These are phyloP conservation scores for Gasteruption jaculator DNA, from an alignment of 2,888 invertebrate species.

Conservation along the genomic window DNA sequence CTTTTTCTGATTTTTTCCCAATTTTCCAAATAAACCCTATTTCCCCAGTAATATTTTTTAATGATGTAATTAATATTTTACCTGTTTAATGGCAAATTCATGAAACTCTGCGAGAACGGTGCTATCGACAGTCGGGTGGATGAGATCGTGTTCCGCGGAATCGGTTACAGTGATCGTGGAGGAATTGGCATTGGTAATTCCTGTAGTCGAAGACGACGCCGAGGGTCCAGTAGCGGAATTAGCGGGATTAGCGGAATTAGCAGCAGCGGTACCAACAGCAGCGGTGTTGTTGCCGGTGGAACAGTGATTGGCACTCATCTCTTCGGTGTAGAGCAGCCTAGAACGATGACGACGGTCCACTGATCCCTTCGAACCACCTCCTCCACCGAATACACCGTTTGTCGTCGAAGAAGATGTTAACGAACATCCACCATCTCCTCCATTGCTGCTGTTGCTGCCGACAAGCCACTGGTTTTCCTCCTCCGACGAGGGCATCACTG, in stretches of 20 bases:
- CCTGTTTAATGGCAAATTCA: constrained; percentile 71
- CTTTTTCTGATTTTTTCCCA: no score
- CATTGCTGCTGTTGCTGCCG: no score
- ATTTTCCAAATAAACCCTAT: no score
- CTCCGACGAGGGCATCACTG: constrained; percentile 58
- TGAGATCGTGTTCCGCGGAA: constrained; percentile 53
- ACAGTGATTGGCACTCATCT: constrained; percentile 43
- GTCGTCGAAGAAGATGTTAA: no score
- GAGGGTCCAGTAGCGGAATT: constrained; percentile 20
- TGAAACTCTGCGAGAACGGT: constrained; percentile 70
- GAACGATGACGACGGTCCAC: no score
- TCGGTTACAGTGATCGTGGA: no score
- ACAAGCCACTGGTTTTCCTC: constrained; percentile 57
- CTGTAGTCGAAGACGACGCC: constrained; percentile 29
- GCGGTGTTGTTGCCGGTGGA: constrained; percentile 52
- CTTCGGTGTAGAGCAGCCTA: constrained; percentile 51
- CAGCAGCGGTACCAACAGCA: constrained; percentile 51
- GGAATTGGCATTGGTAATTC: constrained; percentile 38
- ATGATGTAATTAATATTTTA: constrained; percentile 29
- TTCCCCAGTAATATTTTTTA: no score
- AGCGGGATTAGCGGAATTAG: constrained; percentile 36
- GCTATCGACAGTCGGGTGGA: constrained; percentile 58
- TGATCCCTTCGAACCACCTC: constrained; percentile 9
- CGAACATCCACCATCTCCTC: constrained; percentile 26
- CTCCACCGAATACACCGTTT: no score